Percentiles rank a stretch among this genome's conserved stretches.
Evolutionary conservation across 2,113 vertebrate genomes (phyloP).

Genomic region (Porphyrio hochstetteri): DNA sequence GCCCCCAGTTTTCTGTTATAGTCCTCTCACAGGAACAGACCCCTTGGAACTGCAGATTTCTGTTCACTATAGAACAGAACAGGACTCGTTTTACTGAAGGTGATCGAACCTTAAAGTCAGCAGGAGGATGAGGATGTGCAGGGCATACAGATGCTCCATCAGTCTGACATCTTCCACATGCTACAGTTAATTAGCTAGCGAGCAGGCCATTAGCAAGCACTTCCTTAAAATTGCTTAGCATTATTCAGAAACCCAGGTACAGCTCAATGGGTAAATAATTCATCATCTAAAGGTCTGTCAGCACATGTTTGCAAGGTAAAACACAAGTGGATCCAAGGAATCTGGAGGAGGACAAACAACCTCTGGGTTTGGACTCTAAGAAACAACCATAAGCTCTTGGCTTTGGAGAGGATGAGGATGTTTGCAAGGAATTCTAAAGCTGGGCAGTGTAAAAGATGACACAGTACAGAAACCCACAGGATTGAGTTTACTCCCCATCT

Average conservation of each 20-base stretch:
- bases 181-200: neutral
- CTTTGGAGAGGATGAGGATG: neutral
- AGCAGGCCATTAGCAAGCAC: neutral
- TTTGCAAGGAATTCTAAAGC: neutral
- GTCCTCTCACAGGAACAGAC: neutral
- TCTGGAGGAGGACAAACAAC: neutral
- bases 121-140: neutral
- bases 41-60: neutral
- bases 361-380: neutral
- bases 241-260: neutral
- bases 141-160: neutral
- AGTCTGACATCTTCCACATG: accelerated
- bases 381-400: neutral
- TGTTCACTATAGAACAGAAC: accelerated
- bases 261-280: slow-evolving; percentile 8
- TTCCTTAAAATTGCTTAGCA: neutral
- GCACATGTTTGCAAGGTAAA: neutral
- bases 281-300: neutral
- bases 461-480: neutral
- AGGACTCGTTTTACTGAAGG: neutral
- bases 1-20: neutral
- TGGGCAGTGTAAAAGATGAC: neutral
- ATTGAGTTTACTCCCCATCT: neutral
- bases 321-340: neutral
- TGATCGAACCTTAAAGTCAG: accelerated